These are phyloP conservation scores for Trachymyrmex septentrionalis DNA, from an alignment of 1,140 invertebrate genomes.

Conservation along the genomic window DNA sequence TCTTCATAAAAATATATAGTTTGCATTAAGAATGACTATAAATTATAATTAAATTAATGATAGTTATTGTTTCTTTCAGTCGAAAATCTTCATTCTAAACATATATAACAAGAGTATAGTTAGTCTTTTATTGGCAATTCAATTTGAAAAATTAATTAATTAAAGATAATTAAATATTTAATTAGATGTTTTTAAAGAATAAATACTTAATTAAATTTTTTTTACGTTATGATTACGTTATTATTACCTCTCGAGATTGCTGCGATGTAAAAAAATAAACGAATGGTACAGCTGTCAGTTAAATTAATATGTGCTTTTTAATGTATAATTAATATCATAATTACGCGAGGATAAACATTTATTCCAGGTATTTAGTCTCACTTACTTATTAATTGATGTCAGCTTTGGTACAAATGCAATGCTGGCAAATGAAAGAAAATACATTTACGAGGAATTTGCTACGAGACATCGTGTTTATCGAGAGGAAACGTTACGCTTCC, in stretches of 20 bases:
- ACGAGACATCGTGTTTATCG: constrained; percentile 35
- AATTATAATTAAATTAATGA: too few relatives aligned
- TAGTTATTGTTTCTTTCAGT: background rate
- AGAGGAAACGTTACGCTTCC: constrained; percentile 41
- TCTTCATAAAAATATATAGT: too few relatives aligned
- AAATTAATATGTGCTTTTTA: background rate
- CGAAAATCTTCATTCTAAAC: background rate
- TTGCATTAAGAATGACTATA: too few relatives aligned
- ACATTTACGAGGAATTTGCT: background rate
- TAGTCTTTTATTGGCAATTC: background rate
- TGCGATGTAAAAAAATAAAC: background rate
- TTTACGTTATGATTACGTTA: background rate
- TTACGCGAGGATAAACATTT: background rate
- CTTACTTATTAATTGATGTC: constrained; percentile 21
- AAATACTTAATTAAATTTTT: background rate
- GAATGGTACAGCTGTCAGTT: background rate
- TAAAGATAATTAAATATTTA: background rate
- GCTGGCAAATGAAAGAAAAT: background rate
- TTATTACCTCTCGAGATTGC: background rate
- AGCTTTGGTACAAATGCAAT: background rate
- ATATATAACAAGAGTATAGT: background rate
- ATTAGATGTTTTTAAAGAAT: background rate
- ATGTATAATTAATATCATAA: background rate
- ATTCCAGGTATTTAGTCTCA: background rate
- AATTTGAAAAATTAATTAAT: background rate